Percentiles rank a stretch among this genome's conserved stretches.
These are phyloP conservation scores for Stratiomys singularior DNA, from an alignment of 2,888 invertebrate genomes.

Conservation along the genomic window DNA sequence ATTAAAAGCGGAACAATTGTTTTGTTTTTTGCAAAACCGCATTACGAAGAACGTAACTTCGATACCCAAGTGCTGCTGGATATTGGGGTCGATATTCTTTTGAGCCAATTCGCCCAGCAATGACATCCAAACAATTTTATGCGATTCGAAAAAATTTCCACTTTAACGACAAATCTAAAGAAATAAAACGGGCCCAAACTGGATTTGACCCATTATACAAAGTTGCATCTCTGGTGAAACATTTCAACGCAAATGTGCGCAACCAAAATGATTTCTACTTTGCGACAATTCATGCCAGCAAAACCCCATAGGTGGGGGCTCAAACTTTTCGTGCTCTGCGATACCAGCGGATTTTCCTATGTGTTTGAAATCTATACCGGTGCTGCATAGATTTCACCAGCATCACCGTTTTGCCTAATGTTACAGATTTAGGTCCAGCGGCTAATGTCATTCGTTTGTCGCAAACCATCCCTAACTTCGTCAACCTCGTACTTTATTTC, in stretches of 20 bases:
- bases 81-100: too few species aligned
- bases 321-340: not conserved
- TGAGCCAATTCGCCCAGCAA: too few species aligned
- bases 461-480: slow-evolving; percentile 2
- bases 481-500: slow-evolving; percentile 37
- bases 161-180: too few species aligned
- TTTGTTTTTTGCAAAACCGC: too few species aligned
- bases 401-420: slow-evolving; percentile 38
- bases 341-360: not conserved
- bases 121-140: too few species aligned
- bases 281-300: not conserved
- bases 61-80: too few species aligned
- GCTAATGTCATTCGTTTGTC: slow-evolving; percentile 52
- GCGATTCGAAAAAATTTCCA: too few species aligned
- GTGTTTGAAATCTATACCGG: not conserved
- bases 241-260: not conserved
- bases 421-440: slow-evolving; percentile 52
- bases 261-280: not conserved
- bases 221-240: not conserved
- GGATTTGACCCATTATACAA: not conserved
- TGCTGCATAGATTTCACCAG: not conserved
- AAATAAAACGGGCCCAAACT: not conserved
- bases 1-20: too few species aligned
- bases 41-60: too few species aligned
- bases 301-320: not conserved